Evolutionary conservation across 2,113 vertebrate genomes (phyloP).

Genomic region (Nycticebus coucang): DNA sequence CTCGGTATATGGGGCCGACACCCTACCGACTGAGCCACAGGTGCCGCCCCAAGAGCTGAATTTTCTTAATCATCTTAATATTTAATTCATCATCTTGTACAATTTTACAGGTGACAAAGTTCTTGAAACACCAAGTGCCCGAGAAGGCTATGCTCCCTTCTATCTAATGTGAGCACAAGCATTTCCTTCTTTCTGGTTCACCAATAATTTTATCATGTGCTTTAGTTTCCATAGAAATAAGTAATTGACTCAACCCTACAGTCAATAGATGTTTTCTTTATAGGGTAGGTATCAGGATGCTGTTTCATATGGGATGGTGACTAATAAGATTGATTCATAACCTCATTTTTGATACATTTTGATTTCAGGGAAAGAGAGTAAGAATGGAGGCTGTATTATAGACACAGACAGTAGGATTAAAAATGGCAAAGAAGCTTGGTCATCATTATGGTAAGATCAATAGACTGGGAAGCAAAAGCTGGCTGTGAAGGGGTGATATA

Average conservation of each 20-base stretch:
- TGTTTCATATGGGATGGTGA: not conserved
- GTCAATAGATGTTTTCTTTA: not conserved
- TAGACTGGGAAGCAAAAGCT: not conserved
- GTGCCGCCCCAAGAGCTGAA: not conserved
- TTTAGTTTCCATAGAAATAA: not conserved
- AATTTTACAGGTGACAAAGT: not conserved
- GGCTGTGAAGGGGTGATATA: not conserved
- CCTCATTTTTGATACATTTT: not conserved
- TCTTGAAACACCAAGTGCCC: not conserved
- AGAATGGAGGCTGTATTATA: not conserved
- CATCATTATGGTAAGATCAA: not conserved
- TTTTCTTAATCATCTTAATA: not conserved
- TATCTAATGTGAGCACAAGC: not conserved
- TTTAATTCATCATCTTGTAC: not conserved
- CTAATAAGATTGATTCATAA: not conserved
- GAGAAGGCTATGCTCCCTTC: not conserved
- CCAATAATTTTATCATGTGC: not conserved
- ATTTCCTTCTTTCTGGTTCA: not conserved
- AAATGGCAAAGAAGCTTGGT: not conserved
- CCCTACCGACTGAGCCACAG: too few species aligned
- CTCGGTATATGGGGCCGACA: too few species aligned
- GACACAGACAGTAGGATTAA: not conserved
- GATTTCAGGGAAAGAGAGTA: not conserved
- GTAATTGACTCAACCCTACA: not conserved
- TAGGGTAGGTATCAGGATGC: not conserved